Evolutionary conservation across 2,888 invertebrate genomes (phyloP), one percentile per base, ranked within the genome.

Genomic region (Drosophila paucipuncta): DNA sequence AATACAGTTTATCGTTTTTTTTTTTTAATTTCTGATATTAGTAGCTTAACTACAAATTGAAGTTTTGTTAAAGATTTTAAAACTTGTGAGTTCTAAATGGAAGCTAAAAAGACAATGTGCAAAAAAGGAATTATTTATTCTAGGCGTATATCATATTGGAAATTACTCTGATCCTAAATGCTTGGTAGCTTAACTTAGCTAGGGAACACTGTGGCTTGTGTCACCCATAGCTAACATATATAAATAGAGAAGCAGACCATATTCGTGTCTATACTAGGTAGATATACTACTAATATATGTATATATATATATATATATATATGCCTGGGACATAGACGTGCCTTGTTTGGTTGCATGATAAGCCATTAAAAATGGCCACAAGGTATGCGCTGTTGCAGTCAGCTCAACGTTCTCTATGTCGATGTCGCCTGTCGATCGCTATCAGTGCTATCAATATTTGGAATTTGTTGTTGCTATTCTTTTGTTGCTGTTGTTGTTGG

Each of bases 291-390:
- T 25, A 30, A 62, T 55, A 7, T 43, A 28, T 30, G 22, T 57
- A n/a, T 35, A n/a, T 37, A 22, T 28, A 65, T 30, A 65, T 50
- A 18, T n/a, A 50, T 62, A 41, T 30, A 31, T 47, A 52, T 28
- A 50, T 28, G 16, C 33, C 13, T 16, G 55, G 11, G 50, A 18
- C 50, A 30, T 28, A 31, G 50, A 67, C n/a, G 41, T 71, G 49
- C 58, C 54, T 35, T 78, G 68, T 78, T 76, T 79, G 80, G 80
- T 49, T 68, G 76, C 69, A 73, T 86, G 85, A 86, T 86, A 86
- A 86, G 90, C 90, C 80, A 88, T 85, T 85, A 85, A 86, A 86
- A 86, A 86, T 86, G 85, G 85, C 85, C 85, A 88, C 85, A 87
- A 85, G 65, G 50, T 66, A 69, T 55, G 43, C 16, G 57, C 39